Conservation (phyloP, 2,113 vertebrate genomes). For the Oryctolagus cuniculus region mOryCun1.1 NC_091446.1:76614501-76615000, state of each 20-base stretch:
- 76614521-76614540: neutral
- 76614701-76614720: neutral
- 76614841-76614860: neutral
- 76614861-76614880: neutral
- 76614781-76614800: neutral
- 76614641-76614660: too few species aligned
- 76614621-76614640: neutral
- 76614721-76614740: neutral
- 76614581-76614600: neutral
- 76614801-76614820: neutral
- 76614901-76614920: neutral
- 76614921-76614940: neutral
- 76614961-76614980: neutral
- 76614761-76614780: neutral
- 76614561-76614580: neutral
- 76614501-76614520: neutral
- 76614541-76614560: neutral
- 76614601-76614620: neutral
- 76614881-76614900: neutral
- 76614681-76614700: neutral
- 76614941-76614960: neutral
- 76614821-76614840: accelerated
- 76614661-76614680: neutral
- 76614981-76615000: neutral
- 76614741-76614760: neutral